Evolutionary conservation across 1,140 invertebrate genomes (phyloP).

Genomic region (Frieseomelitta varia): DNA sequence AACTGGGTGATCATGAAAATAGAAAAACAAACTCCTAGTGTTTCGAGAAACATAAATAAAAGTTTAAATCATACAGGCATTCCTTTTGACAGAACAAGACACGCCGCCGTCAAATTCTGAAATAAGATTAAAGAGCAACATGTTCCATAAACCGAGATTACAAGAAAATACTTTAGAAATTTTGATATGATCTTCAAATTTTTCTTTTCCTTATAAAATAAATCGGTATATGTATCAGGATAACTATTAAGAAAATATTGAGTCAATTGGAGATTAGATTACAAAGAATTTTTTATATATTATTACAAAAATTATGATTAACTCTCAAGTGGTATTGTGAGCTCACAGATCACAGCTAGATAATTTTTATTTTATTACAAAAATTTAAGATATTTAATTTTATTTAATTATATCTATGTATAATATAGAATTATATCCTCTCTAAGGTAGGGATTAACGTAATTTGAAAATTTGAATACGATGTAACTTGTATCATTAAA

Average conservation of each 20-base stretch:
- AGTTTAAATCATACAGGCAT: neutral
- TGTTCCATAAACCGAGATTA: neutral
- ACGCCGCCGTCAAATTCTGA: too few species aligned
- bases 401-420: too few species aligned
- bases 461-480: neutral
- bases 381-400: too few species aligned
- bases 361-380: too few species aligned
- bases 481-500: neutral
- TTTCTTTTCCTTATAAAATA: neutral
- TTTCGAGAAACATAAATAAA: constrained; percentile 11
- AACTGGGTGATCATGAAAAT: neutral
- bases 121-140: neutral
- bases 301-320: neutral
- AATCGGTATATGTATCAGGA: too few species aligned
- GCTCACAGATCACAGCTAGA: too few species aligned
- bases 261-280: too few species aligned
- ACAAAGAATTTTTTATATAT: neutral
- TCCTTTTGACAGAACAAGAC: neutral
- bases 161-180: neutral
- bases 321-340: neutral
- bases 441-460: too few species aligned
- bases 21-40: neutral
- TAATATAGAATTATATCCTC: too few species aligned
- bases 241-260: neutral
- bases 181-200: neutral